These are phyloP conservation scores for Hemiscyllium ocellatum DNA, from an alignment of 2,113 vertebrate species.

Conservation along the genomic window DNA sequence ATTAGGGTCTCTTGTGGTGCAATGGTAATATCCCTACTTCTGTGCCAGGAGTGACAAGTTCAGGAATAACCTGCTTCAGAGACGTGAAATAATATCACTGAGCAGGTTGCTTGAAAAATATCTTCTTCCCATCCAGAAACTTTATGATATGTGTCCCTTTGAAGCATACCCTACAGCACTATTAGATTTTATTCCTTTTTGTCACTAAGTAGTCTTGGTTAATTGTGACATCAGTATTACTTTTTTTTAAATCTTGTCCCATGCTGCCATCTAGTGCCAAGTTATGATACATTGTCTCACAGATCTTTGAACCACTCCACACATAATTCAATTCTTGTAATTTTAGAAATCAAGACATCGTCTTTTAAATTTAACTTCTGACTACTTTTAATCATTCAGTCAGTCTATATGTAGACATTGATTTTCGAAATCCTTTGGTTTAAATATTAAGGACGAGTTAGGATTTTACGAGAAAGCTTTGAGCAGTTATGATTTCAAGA, in stretches of 20 bases:
- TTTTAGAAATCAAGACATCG: neutral
- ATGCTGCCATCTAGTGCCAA: constrained; percentile 17
- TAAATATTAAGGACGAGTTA: neutral
- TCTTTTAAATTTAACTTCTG: neutral
- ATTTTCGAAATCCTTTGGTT: neutral
- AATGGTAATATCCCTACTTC: too few relatives aligned
- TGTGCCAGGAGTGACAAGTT: too few relatives aligned
- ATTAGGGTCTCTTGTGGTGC: neutral
- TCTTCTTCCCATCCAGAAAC: neutral
- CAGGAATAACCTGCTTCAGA: too few relatives aligned
- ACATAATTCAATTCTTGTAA: neutral
- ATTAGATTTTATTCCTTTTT: neutral
- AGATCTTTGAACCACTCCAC: neutral
- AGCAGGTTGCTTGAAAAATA: too few relatives aligned
- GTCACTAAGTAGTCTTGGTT: neutral
- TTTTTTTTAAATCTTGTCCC: neutral
- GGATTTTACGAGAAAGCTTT: neutral
- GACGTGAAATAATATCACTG: too few relatives aligned
- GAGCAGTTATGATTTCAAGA: neutral
- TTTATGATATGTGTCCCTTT: neutral
- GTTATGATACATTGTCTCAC: neutral
- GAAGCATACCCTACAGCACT: neutral
- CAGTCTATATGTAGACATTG: neutral
- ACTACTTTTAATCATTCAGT: neutral
- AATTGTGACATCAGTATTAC: neutral